A percentile compares a stretch with the other conserved stretches of the same genome.
Conservation (phyloP, 2,888 invertebrate species). For the Eumerus sabulonum region DNA sequence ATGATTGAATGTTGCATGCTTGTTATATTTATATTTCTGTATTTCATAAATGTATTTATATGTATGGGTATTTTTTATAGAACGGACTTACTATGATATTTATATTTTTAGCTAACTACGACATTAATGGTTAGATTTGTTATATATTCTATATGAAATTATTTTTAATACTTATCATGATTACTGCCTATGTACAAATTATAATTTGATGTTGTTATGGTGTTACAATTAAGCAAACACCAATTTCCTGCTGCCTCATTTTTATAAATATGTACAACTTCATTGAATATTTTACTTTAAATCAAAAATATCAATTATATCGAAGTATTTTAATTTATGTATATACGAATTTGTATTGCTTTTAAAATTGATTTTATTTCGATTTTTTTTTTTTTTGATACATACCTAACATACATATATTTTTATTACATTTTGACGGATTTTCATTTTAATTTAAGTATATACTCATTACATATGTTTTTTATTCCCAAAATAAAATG, state of each 20-base stretch:
- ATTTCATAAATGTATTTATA: neutral
- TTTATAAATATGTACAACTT: slow-evolving; percentile 33
- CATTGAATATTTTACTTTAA: slow-evolving; percentile 30
- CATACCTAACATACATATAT: slow-evolving; percentile 21
- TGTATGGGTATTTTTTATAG: slow-evolving; percentile 3
- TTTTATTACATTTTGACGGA: slow-evolving; percentile 54
- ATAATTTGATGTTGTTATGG: slow-evolving; percentile 14
- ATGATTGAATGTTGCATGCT: slow-evolving; percentile 68
- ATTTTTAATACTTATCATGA: slow-evolving; percentile 11
- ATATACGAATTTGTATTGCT: slow-evolving; percentile 52
- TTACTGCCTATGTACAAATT: slow-evolving; percentile 16
- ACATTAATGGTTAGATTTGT: slow-evolving; percentile 29
- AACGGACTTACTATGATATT: slow-evolving; percentile 42
- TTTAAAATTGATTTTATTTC: slow-evolving; percentile 37
- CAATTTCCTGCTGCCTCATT: neutral
- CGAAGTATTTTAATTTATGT: slow-evolving; percentile 22
- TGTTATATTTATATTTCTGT: slow-evolving; percentile 27
- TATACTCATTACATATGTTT: slow-evolving; percentile 25
- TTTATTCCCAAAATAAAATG: slow-evolving; percentile 1
- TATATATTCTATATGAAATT: slow-evolving; percentile 21
- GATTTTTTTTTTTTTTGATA: no score
- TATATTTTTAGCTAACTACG: slow-evolving; percentile 60
- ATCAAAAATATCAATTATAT: slow-evolving; percentile 53
- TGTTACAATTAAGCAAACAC: slow-evolving; percentile 29
- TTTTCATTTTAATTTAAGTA: slow-evolving; percentile 22